Evolutionary conservation across 2,113 vertebrate species (phyloP), one percentile per base, ranked within the genome.

Genomic region (Rhegmatorhina hoffmannsi): DNA sequence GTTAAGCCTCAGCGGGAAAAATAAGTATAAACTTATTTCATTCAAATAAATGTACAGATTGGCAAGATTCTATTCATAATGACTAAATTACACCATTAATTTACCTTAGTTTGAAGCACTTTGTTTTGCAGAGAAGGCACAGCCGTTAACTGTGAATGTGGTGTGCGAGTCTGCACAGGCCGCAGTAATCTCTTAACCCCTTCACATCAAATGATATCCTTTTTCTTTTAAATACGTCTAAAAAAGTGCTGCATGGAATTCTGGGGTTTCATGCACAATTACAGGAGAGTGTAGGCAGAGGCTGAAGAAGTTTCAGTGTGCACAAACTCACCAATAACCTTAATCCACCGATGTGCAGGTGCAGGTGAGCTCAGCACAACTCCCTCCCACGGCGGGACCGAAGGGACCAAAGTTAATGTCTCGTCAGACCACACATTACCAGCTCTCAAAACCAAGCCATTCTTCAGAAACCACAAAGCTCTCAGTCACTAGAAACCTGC

Each of bases 1-100:
- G 80, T 58, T 88, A 93, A 78, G 92, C 73, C 87, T 91, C 81
- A 82, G 84, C 89, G 87, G 90, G 33, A 92, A 89, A 93, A 94
- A 72, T 58, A 86, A 67, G 56, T 55, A 80, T 62, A 89, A 88
- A 89, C 59, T 85, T 92, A 94, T 80, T 84, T 93, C 40, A 84
- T 69, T 83, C 81, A 86, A 94, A 79, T 83, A 92, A 87, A 79
- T 33, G 3, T 25, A 76, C 69, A 93, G 90, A 88, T 89, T 81
- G 93, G 90, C 78, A 68, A 83, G 94, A 96, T 93, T 76, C 63
- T 78, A 49, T 68, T 56, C 58, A 7, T n/a, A 91, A 91, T 84
- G 44, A 91, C 78, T 91, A 87, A 83, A 96, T 68, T 84, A 78
- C 76, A 74, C 86, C 62, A 89, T 83, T 92, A 87, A 64, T 73